These are phyloP conservation scores for Peucedramus taeniatus DNA, from an alignment of 2,113 vertebrate species.

Conservation along the genomic window DNA sequence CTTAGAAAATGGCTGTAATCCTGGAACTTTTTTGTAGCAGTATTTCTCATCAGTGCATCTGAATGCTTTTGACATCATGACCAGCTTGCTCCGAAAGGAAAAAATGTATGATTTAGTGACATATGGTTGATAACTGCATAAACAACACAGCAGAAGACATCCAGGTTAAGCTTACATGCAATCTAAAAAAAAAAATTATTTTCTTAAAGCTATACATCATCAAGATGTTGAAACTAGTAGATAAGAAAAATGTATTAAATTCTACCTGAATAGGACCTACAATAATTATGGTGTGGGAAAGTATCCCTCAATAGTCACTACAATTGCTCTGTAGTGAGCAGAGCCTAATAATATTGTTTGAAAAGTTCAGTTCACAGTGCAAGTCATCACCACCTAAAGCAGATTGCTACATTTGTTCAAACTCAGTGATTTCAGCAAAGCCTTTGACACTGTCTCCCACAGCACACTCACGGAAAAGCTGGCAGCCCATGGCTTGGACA, in stretches of 20 bases:
- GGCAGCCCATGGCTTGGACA: rapidly evolving
- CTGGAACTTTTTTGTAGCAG: neutral
- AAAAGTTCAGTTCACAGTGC: neutral
- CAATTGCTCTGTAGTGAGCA: neutral
- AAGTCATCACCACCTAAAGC: neutral
- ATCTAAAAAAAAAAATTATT: neutral
- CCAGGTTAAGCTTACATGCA: neutral
- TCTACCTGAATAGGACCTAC: neutral
- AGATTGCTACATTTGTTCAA: neutral
- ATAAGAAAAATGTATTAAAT: neutral
- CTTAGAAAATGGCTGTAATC: neutral
- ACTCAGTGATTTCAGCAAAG: neutral
- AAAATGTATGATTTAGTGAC: neutral
- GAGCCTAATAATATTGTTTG: neutral
- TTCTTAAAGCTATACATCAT: neutral
- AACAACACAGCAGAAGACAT: neutral
- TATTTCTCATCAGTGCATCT: neutral
- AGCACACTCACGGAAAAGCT: neutral
- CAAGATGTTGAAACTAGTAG: neutral
- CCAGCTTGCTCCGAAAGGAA: neutral
- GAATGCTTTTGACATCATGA: neutral
- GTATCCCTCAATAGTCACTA: neutral
- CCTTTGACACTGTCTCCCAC: neutral
- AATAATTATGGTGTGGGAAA: neutral
- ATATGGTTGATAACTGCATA: neutral